Conservation (phyloP, 2,797 vertebrate species). For the Mus minutoides region DNA sequence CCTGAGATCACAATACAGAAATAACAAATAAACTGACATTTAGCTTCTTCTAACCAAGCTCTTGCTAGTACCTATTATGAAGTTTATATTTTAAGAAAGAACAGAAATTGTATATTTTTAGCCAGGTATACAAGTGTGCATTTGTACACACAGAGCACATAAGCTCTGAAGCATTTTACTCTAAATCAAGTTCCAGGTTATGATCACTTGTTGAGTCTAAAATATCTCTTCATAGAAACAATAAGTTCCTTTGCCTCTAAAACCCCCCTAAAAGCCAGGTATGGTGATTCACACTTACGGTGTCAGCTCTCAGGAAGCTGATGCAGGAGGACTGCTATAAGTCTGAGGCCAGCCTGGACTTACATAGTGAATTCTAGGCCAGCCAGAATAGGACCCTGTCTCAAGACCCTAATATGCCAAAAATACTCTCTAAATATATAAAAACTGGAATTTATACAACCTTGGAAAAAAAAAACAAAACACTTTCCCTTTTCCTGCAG, state of each 20-base stretch:
- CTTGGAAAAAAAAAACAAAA: constrained; percentile 55
- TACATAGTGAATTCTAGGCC: background rate
- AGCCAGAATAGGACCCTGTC: background rate
- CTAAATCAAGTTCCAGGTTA: constrained; percentile 41
- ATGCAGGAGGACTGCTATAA: background rate
- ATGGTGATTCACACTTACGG: background rate
- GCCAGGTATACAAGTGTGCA: background rate
- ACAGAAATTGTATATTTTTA: background rate
- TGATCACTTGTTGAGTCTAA: constrained; percentile 12
- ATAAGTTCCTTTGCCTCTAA: constrained; percentile 12
- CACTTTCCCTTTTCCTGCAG: background rate
- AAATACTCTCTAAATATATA: background rate
- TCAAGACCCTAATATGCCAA: background rate
- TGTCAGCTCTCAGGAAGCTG: background rate
- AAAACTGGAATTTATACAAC: constrained; percentile 32
- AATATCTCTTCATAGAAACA: constrained; percentile 16
- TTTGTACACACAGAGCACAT: background rate
- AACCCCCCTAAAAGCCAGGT: background rate
- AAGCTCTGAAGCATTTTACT: constrained; percentile 41
- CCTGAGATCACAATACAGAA: background rate
- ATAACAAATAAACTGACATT: constrained; percentile 57
- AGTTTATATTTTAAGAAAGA: background rate
- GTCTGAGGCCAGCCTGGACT: background rate
- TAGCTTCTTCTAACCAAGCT: constrained; percentile 8
- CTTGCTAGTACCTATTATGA: background rate